A percentile compares a stretch with the other conserved stretches of the same genome.
Evolutionary conservation across 2,888 invertebrate genomes (phyloP).

Genomic region (Hyposoter dolosus): DNA sequence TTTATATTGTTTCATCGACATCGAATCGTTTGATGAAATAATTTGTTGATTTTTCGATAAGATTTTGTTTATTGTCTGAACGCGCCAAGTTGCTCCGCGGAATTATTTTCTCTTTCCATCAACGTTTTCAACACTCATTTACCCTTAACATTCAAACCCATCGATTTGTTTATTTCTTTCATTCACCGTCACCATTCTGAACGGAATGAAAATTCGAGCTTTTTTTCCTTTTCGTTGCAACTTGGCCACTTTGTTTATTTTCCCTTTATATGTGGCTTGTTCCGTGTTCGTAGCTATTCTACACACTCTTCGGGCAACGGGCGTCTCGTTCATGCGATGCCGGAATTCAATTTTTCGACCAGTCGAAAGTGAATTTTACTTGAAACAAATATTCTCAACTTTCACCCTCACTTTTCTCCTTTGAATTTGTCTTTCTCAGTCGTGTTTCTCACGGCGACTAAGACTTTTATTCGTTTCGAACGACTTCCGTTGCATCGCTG

Average conservation of each 20-base stretch:
- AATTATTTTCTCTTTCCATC: background rate
- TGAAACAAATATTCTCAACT: background rate
- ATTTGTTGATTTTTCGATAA: conserved; percentile 81
- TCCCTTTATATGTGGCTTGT: conserved; percentile 81
- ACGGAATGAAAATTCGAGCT: background rate
- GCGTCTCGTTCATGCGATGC: background rate
- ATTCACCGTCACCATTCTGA: too few relatives aligned
- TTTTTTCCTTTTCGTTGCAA: conserved; percentile 76
- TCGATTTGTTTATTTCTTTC: background rate
- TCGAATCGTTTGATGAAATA: conserved; percentile 70
- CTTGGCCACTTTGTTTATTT: conserved; percentile 70
- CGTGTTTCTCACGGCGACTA: background rate
- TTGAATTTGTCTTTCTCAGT: background rate
- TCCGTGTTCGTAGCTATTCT: conserved; percentile 79
- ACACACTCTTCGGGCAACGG: conserved; percentile 55
- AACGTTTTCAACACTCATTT: background rate
- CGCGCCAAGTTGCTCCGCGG: conserved; percentile 77
- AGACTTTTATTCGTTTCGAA: background rate
- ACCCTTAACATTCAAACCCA: too few relatives aligned
- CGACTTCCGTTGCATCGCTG: background rate
- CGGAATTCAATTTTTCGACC: background rate
- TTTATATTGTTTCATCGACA: conserved; percentile 7
- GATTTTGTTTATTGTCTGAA: conserved; percentile 82
- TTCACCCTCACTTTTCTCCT: background rate
- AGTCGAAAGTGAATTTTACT: background rate